Percentiles rank a stretch among this genome's conserved stretches.
Conservation (phyloP, 2,797 vertebrate genomes). For the Tiaroga cobitis region DNA sequence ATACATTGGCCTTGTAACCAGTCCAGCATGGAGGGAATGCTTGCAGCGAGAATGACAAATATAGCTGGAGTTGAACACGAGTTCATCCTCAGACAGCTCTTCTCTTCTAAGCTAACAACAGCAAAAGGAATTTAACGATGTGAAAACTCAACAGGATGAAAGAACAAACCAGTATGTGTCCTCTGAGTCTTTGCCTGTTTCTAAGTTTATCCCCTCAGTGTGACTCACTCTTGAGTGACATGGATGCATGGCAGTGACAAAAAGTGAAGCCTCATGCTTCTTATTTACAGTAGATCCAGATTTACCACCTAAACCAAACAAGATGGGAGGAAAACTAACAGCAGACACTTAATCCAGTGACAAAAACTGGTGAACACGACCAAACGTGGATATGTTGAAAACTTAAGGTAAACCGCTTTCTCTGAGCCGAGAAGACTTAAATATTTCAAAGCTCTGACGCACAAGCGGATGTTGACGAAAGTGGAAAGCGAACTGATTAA, state of each 20-base stretch:
- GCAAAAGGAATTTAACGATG: conserved; percentile 18
- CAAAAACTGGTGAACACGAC: neutral
- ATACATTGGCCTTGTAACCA: conserved; percentile 23
- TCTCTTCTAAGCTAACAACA: conserved; percentile 4
- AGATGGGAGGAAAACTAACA: neutral
- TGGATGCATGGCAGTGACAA: neutral
- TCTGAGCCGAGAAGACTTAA: neutral
- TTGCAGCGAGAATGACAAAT: conserved; percentile 39
- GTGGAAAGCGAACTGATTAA: neutral
- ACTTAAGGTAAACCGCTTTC: conserved; percentile 11
- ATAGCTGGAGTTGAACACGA: conserved; percentile 51
- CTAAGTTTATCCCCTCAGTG: conserved; percentile 27
- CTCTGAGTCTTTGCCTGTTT: conserved; percentile 25
- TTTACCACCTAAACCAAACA: neutral
- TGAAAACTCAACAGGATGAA: conserved; percentile 21
- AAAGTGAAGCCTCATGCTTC: neutral
- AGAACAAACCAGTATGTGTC: neutral
- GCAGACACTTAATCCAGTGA: neutral
- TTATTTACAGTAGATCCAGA: neutral
- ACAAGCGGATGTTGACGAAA: neutral
- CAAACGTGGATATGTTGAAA: neutral
- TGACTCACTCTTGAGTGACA: conserved; percentile 38
- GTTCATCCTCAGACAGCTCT: conserved; percentile 11
- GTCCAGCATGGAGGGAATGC: conserved; percentile 11
- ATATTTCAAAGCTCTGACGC: conserved; percentile 35